Evolutionary conservation across 2,797 vertebrate species (phyloP).

Genomic region (Remorina albescens): DNA sequence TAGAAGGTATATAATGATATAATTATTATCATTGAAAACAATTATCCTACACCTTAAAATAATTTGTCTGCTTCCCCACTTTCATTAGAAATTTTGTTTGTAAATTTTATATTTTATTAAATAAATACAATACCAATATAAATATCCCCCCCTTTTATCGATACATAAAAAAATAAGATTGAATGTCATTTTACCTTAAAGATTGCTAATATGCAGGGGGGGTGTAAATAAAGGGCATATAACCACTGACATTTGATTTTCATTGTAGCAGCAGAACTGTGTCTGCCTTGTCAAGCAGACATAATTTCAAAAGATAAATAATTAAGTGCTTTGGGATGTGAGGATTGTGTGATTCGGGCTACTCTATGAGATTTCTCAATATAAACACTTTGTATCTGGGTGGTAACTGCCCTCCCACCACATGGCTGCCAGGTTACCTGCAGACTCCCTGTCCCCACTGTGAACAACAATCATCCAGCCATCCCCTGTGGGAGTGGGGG

Average conservation of each 20-base stretch:
- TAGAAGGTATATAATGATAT: too few relatives aligned
- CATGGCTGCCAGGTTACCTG: constrained; percentile 81
- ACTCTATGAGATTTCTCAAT: constrained; percentile 48
- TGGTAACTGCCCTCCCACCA: constrained; percentile 73
- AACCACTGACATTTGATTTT: constrained; percentile 64
- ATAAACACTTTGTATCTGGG: constrained; percentile 72
- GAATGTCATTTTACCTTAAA: constrained; percentile 38
- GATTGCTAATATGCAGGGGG: not conserved
- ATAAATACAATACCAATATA: too few relatives aligned
- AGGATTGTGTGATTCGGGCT: constrained; percentile 51
- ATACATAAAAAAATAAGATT: constrained; percentile 4
- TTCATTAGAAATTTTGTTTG: not conserved
- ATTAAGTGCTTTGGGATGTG: constrained; percentile 65
- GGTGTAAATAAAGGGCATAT: constrained; percentile 40
- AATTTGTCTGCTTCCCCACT: not conserved
- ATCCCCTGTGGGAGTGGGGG: constrained; percentile 49
- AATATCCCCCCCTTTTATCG: not conserved
- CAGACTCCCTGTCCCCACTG: constrained; percentile 54
- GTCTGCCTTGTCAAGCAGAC: constrained; percentile 59
- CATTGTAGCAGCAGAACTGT: constrained; percentile 21
- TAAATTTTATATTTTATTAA: too few relatives aligned
- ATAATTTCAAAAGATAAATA: constrained; percentile 73
- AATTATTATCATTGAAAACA: not conserved
- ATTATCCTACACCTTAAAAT: not conserved
- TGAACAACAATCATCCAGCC: constrained; percentile 50